Conservation (phyloP, 2,797 vertebrate species). For the Myotis daubentonii region DNA sequence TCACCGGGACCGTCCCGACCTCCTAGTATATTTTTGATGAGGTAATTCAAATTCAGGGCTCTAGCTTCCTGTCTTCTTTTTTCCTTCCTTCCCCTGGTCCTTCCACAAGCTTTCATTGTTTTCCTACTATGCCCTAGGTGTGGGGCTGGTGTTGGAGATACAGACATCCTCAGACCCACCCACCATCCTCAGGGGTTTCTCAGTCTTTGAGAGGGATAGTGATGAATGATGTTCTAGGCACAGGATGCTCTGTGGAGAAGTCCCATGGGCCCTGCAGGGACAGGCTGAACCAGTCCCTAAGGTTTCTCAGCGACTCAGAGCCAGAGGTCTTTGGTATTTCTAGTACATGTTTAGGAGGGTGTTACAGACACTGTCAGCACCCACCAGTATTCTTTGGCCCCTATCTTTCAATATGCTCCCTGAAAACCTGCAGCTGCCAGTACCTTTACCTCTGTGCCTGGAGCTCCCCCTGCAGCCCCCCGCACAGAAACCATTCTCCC, state of each 20-base stretch:
- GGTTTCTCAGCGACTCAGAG: not conserved
- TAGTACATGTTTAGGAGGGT: not conserved
- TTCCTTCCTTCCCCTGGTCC: not conserved
- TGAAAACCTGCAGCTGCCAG: not conserved
- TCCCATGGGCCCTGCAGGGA: not conserved
- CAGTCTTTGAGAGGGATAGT: not conserved
- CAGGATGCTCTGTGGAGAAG: not conserved
- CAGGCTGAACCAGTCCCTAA: not conserved
- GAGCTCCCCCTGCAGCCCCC: not conserved
- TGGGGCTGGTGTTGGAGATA: not conserved
- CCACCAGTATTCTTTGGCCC: not conserved
- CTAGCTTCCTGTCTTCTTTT: not conserved
- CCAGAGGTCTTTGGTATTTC: not conserved
- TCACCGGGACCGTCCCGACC: too few species aligned
- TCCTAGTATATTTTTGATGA: not conserved
- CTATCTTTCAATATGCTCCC: not conserved
- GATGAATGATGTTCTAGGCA: not conserved
- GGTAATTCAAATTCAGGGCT: not conserved
- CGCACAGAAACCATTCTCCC: not conserved
- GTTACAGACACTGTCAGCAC: not conserved
- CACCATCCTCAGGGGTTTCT: not conserved
- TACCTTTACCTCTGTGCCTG: not conserved
- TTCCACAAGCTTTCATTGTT: not conserved
- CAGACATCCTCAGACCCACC: not conserved
- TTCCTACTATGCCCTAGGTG: not conserved